Conservation (phyloP, 2,888 invertebrate species). For the Caenorhabditis sp. region DNA sequence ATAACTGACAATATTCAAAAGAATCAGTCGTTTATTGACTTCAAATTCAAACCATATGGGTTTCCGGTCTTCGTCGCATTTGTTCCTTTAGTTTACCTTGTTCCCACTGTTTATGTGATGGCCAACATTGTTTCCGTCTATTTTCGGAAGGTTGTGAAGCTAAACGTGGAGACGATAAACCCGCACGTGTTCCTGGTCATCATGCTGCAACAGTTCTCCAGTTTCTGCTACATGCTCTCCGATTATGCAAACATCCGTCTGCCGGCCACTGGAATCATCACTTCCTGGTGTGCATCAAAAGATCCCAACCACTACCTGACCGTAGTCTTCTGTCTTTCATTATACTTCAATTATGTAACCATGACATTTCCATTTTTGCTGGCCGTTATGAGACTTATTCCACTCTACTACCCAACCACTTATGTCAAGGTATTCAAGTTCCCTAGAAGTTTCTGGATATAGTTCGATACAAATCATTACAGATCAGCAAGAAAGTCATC, state of each 20-base stretch:
- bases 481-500: slow-evolving; percentile 17
- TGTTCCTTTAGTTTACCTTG: background rate
- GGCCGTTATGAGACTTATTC: slow-evolving; percentile 12
- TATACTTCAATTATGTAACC: slow-evolving; percentile 26
- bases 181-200: slow-evolving; percentile 8
- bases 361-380: slow-evolving; percentile 24
- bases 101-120: background rate
- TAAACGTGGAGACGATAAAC: background rate
- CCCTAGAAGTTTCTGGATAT: too few species aligned
- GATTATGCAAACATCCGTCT: slow-evolving; percentile 33
- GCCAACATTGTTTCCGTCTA: background rate
- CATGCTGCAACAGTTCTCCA: slow-evolving; percentile 4
- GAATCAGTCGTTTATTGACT: slow-evolving; percentile 2
- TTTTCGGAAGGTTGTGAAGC: background rate
- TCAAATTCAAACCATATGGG: background rate
- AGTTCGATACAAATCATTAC: too few species aligned
- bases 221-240: slow-evolving; percentile 27
- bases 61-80: background rate
- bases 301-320: slow-evolving; percentile 14
- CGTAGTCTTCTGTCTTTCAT: slow-evolving; percentile 7
- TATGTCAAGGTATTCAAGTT: background rate
- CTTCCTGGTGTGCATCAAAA: slow-evolving; percentile 16
- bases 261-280: slow-evolving; percentile 27
- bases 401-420: slow-evolving; percentile 12
- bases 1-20: slow-evolving; percentile 4